Conservation (phyloP, 2,113 vertebrate species). For the Erythrocebus patas region DNA sequence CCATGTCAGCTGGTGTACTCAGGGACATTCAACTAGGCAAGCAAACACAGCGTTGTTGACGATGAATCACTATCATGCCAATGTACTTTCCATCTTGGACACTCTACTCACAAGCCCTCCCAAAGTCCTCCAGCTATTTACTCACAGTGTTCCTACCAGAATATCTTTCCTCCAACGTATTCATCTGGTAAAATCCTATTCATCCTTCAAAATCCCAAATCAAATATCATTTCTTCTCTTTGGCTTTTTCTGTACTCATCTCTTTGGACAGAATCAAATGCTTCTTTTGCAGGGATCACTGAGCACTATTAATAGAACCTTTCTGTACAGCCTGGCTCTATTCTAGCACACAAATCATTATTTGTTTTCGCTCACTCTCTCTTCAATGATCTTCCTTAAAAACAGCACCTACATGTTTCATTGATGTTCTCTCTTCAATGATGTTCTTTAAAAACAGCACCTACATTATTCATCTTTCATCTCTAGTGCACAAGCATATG, state of each 20-base stretch:
- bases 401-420: not conserved
- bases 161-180: not conserved
- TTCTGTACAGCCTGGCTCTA: not conserved
- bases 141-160: not conserved
- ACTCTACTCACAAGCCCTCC: not conserved
- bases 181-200: constrained; percentile 5
- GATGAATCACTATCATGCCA: not conserved
- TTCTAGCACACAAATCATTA: not conserved
- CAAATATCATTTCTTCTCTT: constrained; percentile 10
- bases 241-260: not conserved
- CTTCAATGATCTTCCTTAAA: not conserved
- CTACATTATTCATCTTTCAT: not conserved
- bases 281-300: constrained; percentile 19
- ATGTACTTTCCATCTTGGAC: not conserved
- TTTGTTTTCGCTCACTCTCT: not conserved
- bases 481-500: not conserved
- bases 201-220: not conserved
- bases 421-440: not conserved
- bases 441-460: not conserved
- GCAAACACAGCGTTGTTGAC: not conserved
- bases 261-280: constrained; percentile 9
- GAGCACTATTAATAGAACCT: not conserved
- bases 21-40: not conserved
- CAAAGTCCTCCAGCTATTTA: not conserved
- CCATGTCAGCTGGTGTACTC: not conserved